Evolutionary conservation across 2,888 invertebrate species (phyloP).

Genomic region (Seira ritae): DNA sequence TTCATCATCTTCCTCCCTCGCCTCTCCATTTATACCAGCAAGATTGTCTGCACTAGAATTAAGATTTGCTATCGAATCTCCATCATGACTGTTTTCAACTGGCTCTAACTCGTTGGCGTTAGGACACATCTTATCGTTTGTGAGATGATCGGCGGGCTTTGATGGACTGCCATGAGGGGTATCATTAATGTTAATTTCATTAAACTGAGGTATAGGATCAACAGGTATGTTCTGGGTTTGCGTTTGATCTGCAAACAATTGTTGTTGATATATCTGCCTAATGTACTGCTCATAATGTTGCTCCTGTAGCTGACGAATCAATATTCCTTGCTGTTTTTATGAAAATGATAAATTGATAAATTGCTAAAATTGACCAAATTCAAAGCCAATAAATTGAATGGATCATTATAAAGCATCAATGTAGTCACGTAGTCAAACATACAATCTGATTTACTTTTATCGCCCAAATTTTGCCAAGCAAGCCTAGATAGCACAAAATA

Average conservation of each 20-base stretch:
- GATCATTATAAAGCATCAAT: no score
- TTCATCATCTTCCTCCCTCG: slow-evolving; percentile 67
- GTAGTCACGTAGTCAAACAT: slow-evolving; percentile 94
- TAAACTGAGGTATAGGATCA: slow-evolving; percentile 53
- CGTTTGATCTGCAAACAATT: slow-evolving; percentile 72
- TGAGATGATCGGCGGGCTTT: slow-evolving; percentile 42
- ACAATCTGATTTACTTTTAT: slow-evolving; percentile 89
- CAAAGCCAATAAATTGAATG: no score
- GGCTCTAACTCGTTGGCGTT: slow-evolving; percentile 27
- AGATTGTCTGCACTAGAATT: slow-evolving; percentile 33
- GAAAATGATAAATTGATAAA: slow-evolving; percentile 32
- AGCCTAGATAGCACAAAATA: slow-evolving; percentile 77
- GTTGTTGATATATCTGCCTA: slow-evolving; percentile 88
- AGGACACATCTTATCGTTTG: slow-evolving; percentile 52
- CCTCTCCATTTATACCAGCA: slow-evolving; percentile 38
- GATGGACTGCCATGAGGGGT: slow-evolving; percentile 50
- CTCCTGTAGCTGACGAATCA: slow-evolving; percentile 96
- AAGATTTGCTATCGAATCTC: neutral
- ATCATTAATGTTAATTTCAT: slow-evolving; percentile 54
- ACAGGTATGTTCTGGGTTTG: slow-evolving; percentile 45
- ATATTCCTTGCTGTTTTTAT: slow-evolving; percentile 88
- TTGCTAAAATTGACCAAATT: neutral
- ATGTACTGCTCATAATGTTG: slow-evolving; percentile 99
- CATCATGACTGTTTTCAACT: neutral
- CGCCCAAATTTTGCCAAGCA: slow-evolving; percentile 95